phyloP scores from a whole-genome alignment of 2,888 invertebrate species.

The Drosophila fungiperda region DNA sequence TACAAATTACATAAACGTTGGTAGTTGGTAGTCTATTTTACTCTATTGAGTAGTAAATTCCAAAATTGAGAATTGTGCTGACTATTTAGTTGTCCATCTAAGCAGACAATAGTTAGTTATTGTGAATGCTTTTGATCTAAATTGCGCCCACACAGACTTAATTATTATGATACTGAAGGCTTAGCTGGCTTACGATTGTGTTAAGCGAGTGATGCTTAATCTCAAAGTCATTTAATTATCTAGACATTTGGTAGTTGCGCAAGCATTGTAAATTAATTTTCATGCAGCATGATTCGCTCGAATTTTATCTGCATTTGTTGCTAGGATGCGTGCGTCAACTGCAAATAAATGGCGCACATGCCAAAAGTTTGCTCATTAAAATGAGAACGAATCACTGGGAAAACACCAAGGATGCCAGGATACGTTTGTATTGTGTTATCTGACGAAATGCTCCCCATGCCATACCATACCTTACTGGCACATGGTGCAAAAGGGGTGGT shows the following conservation, averaged over 20 bases:
- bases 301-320: slow-evolving; percentile 46
- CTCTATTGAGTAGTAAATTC: not conserved
- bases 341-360: slow-evolving; percentile 63
- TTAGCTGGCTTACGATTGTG: slow-evolving; percentile 7
- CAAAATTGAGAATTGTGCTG: too few relatives aligned
- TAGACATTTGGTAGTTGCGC: slow-evolving; percentile 11
- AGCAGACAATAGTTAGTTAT: not conserved
- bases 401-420: slow-evolving; percentile 12
- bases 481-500: not conserved
- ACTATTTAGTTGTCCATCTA: not conserved
- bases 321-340: slow-evolving; percentile 51
- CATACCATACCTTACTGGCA: not conserved
- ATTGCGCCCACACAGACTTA: not conserved
- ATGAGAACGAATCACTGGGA: slow-evolving; percentile 50
- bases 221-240: slow-evolving; percentile 33
- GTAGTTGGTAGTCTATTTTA: not conserved
- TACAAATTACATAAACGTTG: not conserved
- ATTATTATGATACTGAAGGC: slow-evolving; percentile 4
- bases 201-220: not conserved
- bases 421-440: not conserved
- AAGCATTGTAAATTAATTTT: slow-evolving; percentile 49
- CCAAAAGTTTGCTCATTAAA: slow-evolving; percentile 76
- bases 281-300: slow-evolving; percentile 14
- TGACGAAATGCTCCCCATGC: not conserved
- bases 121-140: not conserved